Evolutionary conservation across 2,888 invertebrate species (phyloP).

Genomic region (Leptinotarsa tumamoca): DNA sequence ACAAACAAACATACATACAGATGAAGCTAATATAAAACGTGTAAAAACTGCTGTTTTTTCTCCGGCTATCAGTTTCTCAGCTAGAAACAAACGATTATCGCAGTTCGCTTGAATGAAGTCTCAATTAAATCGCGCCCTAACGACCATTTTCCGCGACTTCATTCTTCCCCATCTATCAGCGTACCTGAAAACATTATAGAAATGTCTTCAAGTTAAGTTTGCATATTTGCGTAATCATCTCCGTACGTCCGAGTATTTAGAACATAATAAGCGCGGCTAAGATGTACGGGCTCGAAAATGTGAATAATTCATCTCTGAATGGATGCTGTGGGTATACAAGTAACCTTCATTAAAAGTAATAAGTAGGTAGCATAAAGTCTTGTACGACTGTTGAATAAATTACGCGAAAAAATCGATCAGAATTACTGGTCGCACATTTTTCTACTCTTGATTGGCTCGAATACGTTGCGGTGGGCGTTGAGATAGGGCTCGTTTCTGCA

Average conservation of each 20-base stretch:
- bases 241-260: slow-evolving; percentile 26
- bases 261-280: slow-evolving; percentile 28
- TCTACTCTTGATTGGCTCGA: slow-evolving; percentile 37
- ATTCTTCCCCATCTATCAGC: slow-evolving; percentile 30
- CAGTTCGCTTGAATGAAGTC: slow-evolving; percentile 24
- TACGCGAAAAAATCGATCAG: slow-evolving; percentile 32
- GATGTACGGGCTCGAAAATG: slow-evolving; percentile 17
- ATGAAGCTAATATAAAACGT: too few relatives aligned
- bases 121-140: slow-evolving; percentile 33
- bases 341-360: slow-evolving; percentile 44
- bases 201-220: slow-evolving; percentile 23
- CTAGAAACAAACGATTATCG: slow-evolving; percentile 15
- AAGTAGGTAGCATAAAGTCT: slow-evolving; percentile 45
- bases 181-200: slow-evolving; percentile 34
- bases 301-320: slow-evolving; percentile 17
- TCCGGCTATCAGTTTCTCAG: neutral
- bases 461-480: slow-evolving; percentile 37
- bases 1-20: too few relatives aligned
- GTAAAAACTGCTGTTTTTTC: neutral
- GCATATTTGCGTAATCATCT: slow-evolving; percentile 27
- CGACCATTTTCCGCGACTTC: slow-evolving; percentile 17
- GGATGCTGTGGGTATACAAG: slow-evolving; percentile 32
- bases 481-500: slow-evolving; percentile 29
- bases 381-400: slow-evolving; percentile 38
- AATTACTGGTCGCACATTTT: slow-evolving; percentile 36